phyloP scores from a whole-genome alignment of 2,797 vertebrate species.

The Propithecus perrieri region DNA sequence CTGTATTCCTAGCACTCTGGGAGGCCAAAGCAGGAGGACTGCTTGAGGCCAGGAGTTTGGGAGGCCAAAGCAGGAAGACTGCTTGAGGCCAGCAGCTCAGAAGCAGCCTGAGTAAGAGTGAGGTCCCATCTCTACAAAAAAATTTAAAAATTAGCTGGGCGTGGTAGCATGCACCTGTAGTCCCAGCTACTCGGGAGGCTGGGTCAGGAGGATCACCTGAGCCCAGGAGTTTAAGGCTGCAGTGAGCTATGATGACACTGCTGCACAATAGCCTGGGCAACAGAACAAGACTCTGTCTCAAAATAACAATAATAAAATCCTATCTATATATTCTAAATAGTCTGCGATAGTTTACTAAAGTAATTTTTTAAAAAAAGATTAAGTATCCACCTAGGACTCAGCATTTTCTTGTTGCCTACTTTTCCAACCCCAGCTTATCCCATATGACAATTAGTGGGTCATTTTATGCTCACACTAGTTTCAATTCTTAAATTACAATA shows the following conservation, averaged over 20 bases:
- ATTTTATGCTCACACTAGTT: not conserved
- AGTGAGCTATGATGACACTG: not conserved
- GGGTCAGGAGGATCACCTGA: not conserved
- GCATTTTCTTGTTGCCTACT: not conserved
- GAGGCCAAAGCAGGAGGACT: not conserved
- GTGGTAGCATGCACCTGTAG: too few species aligned
- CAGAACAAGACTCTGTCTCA: not conserved
- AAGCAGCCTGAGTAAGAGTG: not conserved
- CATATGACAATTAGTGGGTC: not conserved
- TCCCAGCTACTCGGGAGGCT: not conserved
- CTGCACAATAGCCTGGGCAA: not conserved
- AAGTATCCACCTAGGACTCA: not conserved
- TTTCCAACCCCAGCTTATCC: not conserved
- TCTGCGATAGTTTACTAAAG: not conserved
- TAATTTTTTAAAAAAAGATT: not conserved
- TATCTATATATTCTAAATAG: not conserved
- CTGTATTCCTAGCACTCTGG: not conserved
- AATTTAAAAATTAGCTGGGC: not conserved
- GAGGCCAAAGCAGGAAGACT: not conserved
- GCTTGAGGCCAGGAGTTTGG: not conserved
- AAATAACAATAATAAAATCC: not conserved
- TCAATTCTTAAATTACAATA: not conserved
- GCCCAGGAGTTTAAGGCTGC: not conserved
- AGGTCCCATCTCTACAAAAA: not conserved
- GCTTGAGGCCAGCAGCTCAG: not conserved